Evolutionary conservation across 2,797 vertebrate species (phyloP).

Genomic region (Rhinella marina): DNA sequence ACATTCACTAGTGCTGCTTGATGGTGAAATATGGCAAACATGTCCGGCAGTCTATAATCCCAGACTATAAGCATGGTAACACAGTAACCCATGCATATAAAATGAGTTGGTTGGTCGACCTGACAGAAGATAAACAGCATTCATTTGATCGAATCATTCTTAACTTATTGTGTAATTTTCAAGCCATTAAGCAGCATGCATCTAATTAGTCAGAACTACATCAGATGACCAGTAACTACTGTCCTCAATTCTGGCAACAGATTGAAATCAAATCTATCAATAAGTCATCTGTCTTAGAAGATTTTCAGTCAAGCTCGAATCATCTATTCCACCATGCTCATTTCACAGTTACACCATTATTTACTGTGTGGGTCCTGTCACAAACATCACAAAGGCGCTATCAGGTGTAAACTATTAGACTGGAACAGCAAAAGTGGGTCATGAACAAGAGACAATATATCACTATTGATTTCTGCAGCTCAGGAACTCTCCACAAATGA

Average conservation of each 20-base stretch:
- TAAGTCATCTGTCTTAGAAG: slow-evolving; percentile 50
- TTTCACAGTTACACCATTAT: slow-evolving; percentile 29
- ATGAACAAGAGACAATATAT: slow-evolving; percentile 56
- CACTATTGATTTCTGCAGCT: slow-evolving; percentile 52
- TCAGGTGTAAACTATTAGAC: slow-evolving; percentile 42
- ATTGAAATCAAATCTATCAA: slow-evolving; percentile 53
- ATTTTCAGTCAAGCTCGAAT: slow-evolving; percentile 30
- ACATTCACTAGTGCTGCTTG: background rate
- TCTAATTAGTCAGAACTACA: slow-evolving; percentile 66
- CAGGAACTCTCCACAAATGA: slow-evolving; percentile 40
- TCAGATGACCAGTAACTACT: slow-evolving; percentile 55
- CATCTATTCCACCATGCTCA: slow-evolving; percentile 19
- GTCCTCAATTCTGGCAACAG: background rate
- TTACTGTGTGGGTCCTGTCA: slow-evolving; percentile 14
- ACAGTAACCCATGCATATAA: background rate
- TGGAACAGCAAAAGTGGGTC: slow-evolving; percentile 31
- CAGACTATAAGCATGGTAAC: background rate
- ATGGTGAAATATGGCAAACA: background rate
- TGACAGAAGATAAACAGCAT: slow-evolving; percentile 22
- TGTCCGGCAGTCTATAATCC: background rate
- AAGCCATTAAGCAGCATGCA: slow-evolving; percentile 62
- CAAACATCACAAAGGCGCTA: slow-evolving; percentile 34
- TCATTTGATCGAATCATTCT: slow-evolving; percentile 63
- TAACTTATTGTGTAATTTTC: slow-evolving; percentile 66
- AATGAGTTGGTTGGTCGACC: background rate